Evolutionary conservation across 2,797 vertebrate species (phyloP).

Genomic region (Gobionotothen gibberifrons): DNA sequence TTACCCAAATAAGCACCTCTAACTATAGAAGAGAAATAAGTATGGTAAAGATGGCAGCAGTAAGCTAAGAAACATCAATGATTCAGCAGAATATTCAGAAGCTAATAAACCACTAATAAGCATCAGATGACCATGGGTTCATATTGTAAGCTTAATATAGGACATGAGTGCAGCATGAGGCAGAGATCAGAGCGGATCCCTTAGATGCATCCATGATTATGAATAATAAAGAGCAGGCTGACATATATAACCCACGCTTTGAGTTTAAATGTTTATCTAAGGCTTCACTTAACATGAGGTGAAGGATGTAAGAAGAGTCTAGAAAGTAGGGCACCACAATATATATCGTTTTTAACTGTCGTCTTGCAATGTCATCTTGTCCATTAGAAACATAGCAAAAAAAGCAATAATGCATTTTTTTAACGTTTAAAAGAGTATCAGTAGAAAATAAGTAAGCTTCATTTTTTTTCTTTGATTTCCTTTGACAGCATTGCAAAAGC

Average conservation of each 20-base stretch:
- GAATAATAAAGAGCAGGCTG: constrained; percentile 23
- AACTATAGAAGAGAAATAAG: background rate
- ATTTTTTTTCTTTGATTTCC: too few relatives aligned
- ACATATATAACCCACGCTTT: constrained; percentile 11
- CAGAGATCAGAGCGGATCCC: constrained; percentile 15
- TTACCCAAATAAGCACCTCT: constrained; percentile 1
- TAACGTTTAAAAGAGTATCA: too few relatives aligned
- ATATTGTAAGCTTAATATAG: background rate
- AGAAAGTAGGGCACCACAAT: too few relatives aligned
- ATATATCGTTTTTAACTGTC: too few relatives aligned
- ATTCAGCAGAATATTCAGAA: constrained; percentile 12
- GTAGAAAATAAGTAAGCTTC: too few relatives aligned
- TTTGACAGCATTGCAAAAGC: too few relatives aligned
- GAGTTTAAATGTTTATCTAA: constrained; percentile 12
- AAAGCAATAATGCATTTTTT: too few relatives aligned
- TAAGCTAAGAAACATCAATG: background rate
- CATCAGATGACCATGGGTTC: constrained; percentile 4
- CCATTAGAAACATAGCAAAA: too few relatives aligned
- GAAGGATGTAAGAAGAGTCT: background rate
- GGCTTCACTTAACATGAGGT: constrained; percentile 1
- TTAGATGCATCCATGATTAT: background rate
- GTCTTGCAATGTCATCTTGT: too few relatives aligned
- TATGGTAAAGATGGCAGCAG: background rate
- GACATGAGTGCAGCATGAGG: background rate
- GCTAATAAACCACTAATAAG: constrained; percentile 7